phyloP scores from a whole-genome alignment of 2,888 invertebrate species.

The Heliconius cydno region DNA sequence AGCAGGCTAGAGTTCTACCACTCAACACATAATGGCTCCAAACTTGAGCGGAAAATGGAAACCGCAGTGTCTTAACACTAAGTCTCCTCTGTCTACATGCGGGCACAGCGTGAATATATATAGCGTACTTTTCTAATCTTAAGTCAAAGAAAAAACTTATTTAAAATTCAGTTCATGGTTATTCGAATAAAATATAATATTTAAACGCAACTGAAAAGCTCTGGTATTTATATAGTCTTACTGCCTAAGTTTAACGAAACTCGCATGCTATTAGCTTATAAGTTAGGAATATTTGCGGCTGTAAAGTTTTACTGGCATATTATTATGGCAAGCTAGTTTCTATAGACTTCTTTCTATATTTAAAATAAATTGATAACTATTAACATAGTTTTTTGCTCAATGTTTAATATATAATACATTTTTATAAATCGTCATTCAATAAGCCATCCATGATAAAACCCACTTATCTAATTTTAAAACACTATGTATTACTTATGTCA shows the following conservation, averaged over 20 bases:
- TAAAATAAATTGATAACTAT: not conserved
- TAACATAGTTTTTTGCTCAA: not conserved
- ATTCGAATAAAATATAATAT: constrained; percentile 22
- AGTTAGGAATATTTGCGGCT: constrained; percentile 61
- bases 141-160: not conserved
- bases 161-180: not conserved
- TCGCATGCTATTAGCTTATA: constrained; percentile 50
- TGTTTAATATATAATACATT: too few relatives aligned
- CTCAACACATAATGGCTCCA: too few relatives aligned
- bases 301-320: constrained; percentile 62
- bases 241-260: constrained; percentile 21
- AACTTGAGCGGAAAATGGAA: not conserved
- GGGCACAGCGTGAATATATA: not conserved
- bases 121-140: not conserved
- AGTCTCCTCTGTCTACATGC: not conserved
- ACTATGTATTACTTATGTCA: too few relatives aligned
- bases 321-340: constrained; percentile 51
- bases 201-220: constrained; percentile 11
- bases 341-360: constrained; percentile 4
- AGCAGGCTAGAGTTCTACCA: too few relatives aligned
- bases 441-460: too few relatives aligned
- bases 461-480: too few relatives aligned
- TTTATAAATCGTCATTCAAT: too few relatives aligned
- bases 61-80: not conserved
- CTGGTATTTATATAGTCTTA: constrained; percentile 16